Evolutionary conservation across 53 echinoderm and acorn worm genomes (phyloP).

Genomic region (Luidia sarsii): DNA sequence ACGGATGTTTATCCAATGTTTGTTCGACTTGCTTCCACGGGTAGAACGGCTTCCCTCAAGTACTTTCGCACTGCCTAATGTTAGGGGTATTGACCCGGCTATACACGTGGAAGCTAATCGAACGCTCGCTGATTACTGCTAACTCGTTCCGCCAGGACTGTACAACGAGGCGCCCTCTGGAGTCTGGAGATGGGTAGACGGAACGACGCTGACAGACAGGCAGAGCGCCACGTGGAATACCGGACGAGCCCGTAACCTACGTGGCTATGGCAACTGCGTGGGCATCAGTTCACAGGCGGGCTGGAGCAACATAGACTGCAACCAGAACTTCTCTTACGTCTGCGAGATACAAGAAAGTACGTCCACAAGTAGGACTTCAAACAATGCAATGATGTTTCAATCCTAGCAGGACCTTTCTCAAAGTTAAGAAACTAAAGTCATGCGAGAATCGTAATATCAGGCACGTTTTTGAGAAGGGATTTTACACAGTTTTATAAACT

Average conservation of each 20-base stretch:
- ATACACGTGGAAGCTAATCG: not conserved
- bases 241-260: conserved; percentile 4
- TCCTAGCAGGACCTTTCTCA: no score
- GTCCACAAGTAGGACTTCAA: no score
- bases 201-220: not conserved
- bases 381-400: no score
- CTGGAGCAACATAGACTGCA: conserved; percentile 40
- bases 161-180: conserved; percentile 31
- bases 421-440: no score
- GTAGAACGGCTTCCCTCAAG: no score
- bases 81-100: no score
- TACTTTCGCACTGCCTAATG: no score
- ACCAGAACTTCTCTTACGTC: conserved; percentile 30
- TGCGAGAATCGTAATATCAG: no score
- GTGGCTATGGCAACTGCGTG: conserved; percentile 18
- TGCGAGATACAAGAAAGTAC: conserved; percentile 61
- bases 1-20: no score
- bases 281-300: conserved; percentile 25
- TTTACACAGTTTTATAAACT: no score
- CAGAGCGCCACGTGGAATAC: not conserved
- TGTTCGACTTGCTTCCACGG: no score
- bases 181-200: conserved; percentile 56
- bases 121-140: not conserved
- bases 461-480: no score
- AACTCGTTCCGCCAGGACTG: conserved; percentile 43